phyloP scores from a whole-genome alignment of 2,888 invertebrate genomes.

The Malthinus seriepunctatus region DNA sequence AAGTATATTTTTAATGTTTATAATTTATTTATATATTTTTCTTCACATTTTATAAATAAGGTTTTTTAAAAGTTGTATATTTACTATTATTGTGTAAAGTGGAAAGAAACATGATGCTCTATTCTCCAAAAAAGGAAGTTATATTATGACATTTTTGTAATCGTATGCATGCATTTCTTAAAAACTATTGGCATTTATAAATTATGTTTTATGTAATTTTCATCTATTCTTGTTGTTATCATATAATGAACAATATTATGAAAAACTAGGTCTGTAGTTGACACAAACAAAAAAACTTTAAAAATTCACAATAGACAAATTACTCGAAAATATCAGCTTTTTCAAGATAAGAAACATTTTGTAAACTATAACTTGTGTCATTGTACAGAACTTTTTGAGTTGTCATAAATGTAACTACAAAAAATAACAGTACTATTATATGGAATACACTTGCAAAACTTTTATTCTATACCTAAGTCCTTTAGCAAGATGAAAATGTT shows the following conservation, averaged over 20 bases:
- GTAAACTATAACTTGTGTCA: no score
- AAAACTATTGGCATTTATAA: slow-evolving; percentile 16
- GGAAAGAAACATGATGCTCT: slow-evolving; percentile 18
- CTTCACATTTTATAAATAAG: slow-evolving; percentile 16
- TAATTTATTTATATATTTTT: slow-evolving; percentile 23
- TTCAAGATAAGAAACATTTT: not conserved
- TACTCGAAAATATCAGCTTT: no score
- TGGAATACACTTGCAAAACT: slow-evolving; percentile 32
- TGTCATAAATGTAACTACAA: slow-evolving; percentile 41
- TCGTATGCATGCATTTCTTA: no score
- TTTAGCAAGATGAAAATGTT: no score
- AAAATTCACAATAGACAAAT: no score
- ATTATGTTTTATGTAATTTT: slow-evolving; percentile 15
- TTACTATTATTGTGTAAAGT: slow-evolving; percentile 18
- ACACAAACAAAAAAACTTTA: no score
- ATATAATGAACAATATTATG: slow-evolving; percentile 37
- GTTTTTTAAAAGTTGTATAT: slow-evolving; percentile 9
- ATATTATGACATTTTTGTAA: not conserved
- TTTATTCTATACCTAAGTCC: not conserved
- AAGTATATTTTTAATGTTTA: slow-evolving; percentile 26
- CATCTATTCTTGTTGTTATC: slow-evolving; percentile 30
- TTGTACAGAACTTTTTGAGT: slow-evolving; percentile 28
- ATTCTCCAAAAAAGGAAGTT: slow-evolving; percentile 7
- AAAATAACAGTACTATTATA: slow-evolving; percentile 39
- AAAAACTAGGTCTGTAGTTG: not conserved